These are phyloP conservation scores for Dendropsophus ebraccatus DNA, from an alignment of 2,113 vertebrate genomes.

Conservation along the genomic window DNA sequence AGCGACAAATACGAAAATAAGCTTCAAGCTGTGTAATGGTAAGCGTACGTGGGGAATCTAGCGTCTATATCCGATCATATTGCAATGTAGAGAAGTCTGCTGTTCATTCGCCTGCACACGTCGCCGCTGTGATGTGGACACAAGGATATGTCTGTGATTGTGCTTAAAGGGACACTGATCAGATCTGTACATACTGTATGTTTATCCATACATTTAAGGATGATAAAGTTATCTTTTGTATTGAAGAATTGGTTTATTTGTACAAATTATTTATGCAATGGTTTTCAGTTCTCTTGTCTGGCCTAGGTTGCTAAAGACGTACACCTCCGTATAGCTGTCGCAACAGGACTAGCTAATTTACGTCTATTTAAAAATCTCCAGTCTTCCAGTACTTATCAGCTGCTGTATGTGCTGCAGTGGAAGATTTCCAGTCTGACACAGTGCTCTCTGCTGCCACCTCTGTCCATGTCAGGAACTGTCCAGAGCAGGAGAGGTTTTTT, in stretches of 20 bases:
- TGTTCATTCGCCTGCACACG: not conserved
- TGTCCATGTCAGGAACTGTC: too few species aligned
- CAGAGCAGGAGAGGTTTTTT: too few species aligned
- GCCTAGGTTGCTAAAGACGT: too few species aligned
- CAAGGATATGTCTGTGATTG: slow-evolving; percentile 5
- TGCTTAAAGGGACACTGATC: not conserved
- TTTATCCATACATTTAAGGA: slow-evolving; percentile 20
- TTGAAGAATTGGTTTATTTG: not conserved
- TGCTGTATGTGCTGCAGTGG: too few species aligned
- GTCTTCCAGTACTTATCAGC: too few species aligned
- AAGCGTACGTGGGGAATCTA: not conserved
- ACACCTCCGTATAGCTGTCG: too few species aligned
- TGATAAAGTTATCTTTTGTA: slow-evolving; percentile 46
- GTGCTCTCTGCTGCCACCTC: too few species aligned
- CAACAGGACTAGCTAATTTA: too few species aligned
- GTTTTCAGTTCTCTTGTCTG: not conserved
- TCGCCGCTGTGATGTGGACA: not conserved
- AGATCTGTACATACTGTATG: slow-evolving; percentile 33
- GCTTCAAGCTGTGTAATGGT: slow-evolving; percentile 7
- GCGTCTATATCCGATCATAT: not conserved
- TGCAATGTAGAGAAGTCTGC: not conserved
- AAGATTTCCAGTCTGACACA: too few species aligned
- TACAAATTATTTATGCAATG: not conserved
- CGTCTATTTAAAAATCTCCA: too few species aligned
- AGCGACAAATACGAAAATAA: not conserved